phyloP scores from a whole-genome alignment of 2,113 vertebrate genomes.

The Columba livia region DNA sequence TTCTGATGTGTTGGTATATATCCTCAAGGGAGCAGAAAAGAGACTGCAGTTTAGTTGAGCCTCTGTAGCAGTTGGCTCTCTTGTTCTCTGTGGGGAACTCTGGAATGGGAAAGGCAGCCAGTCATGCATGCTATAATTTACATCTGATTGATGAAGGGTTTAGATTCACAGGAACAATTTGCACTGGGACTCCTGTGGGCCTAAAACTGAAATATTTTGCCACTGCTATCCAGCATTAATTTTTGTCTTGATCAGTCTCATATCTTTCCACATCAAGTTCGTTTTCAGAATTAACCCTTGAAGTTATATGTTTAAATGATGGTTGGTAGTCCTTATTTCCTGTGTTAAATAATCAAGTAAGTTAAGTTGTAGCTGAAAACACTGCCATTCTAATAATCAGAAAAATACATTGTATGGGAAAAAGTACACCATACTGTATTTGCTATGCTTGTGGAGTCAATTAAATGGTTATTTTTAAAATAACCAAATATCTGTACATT shows the following conservation, averaged over 20 bases:
- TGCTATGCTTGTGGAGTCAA: neutral
- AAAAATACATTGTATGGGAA: neutral
- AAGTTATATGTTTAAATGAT: slow-evolving; percentile 37
- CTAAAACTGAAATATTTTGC: slow-evolving; percentile 71
- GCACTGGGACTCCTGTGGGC: slow-evolving; percentile 67
- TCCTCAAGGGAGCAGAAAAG: slow-evolving; percentile 19
- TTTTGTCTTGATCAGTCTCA: slow-evolving; percentile 73
- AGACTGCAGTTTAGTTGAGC: slow-evolving; percentile 51
- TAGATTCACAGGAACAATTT: slow-evolving; percentile 79
- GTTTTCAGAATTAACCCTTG: slow-evolving; percentile 59
- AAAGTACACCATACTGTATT: neutral
- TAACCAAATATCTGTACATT: neutral
- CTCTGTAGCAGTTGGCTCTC: slow-evolving; percentile 65
- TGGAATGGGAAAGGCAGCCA: slow-evolving; percentile 72
- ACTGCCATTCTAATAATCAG: neutral
- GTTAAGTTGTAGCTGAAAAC: slow-evolving; percentile 9
- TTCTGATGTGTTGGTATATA: slow-evolving; percentile 22
- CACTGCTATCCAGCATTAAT: slow-evolving; percentile 61
- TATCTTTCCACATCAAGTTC: slow-evolving; percentile 52
- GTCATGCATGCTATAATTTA: slow-evolving; percentile 78
- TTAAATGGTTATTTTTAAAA: neutral
- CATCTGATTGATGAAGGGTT: slow-evolving; percentile 80
- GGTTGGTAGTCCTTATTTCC: neutral
- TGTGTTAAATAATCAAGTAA: slow-evolving; percentile 7
- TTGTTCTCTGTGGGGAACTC: slow-evolving; percentile 66